Evolutionary conservation across 2,888 invertebrate species (phyloP).

Genomic region (Ligdia adustata): DNA sequence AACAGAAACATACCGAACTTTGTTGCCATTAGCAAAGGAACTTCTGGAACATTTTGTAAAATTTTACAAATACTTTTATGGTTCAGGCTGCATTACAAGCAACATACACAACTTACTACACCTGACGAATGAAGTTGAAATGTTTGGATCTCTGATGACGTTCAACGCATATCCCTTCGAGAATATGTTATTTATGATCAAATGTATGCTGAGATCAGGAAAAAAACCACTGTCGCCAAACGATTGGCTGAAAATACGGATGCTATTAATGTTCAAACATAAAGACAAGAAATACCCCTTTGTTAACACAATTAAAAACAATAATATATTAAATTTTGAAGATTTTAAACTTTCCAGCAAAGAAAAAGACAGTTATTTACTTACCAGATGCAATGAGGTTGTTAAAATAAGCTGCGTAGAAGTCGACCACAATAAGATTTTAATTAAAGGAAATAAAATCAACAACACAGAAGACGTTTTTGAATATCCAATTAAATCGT

Average conservation of each 20-base stretch:
- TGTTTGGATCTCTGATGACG: neutral
- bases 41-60: neutral
- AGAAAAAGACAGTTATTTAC: neutral
- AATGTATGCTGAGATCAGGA: neutral
- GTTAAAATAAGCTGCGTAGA: neutral
- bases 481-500: neutral
- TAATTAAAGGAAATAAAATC: neutral
- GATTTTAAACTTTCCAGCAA: neutral
- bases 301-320: neutral
- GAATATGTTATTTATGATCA: neutral
- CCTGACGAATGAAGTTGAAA: neutral
- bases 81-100: neutral
- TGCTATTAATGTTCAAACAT: neutral
- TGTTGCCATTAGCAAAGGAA: neutral
- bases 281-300: neutral
- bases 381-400: neutral
- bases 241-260: neutral
- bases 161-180: constrained; percentile 2
- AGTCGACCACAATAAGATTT: neutral
- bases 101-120: neutral
- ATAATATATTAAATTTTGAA: neutral
- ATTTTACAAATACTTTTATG: neutral
- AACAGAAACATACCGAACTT: neutral
- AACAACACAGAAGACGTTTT: neutral
- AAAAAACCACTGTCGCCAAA: neutral